Evolutionary conservation across 2,888 invertebrate species (phyloP), one percentile per base, ranked within the genome.

Genomic region (Kryphioiulus occultus): DNA sequence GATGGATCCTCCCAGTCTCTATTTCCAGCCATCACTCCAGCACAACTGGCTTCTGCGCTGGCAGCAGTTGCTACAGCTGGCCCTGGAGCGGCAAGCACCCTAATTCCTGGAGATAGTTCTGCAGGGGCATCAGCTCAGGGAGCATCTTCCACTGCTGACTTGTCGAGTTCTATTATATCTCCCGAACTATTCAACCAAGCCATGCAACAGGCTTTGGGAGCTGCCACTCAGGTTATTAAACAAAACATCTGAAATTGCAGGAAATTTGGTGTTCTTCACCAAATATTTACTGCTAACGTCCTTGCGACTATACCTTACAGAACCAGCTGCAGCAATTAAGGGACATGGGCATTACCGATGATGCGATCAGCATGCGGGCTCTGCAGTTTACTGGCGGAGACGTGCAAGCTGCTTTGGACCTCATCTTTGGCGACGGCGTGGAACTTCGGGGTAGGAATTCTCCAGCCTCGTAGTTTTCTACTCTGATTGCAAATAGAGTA

Each of bases 281-380:
- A 53, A 85, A 30, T 39, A 10, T 39, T 30, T 15, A 35, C 68
- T 22, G 17, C 22, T 83, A 22, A 10, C 10, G 9, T 85, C 47
- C 22, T n/a, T n/a, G n/a, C n/a, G n/a, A n/a, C n/a, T n/a, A n/a
- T n/a, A n/a, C n/a, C n/a, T 53, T 88, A 42, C 90, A 92, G 90
- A 90, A 91, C 26, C 92, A 92, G 89, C 90, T 93, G 22, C 91
- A 91, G 87, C 96, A 96, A 91, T 96, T 99, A 96, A 94, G 95
- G 89, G 98, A 98, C 91, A 95, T 98, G 94, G 98, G 98, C 0
- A 94, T 99, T 30, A 92, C 94, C 39, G 95, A 98, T 92, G 96
- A 97, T 91, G 94, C 94, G 2, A 93, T 96, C 87, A 98, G 98
- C 91, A 92, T 96, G n/a, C 95, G 96, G 90, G 98, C 97, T 3